Base-by-base conservation (phyloP, 2,888 invertebrate genomes). In the Cheilosia soror region DNA sequence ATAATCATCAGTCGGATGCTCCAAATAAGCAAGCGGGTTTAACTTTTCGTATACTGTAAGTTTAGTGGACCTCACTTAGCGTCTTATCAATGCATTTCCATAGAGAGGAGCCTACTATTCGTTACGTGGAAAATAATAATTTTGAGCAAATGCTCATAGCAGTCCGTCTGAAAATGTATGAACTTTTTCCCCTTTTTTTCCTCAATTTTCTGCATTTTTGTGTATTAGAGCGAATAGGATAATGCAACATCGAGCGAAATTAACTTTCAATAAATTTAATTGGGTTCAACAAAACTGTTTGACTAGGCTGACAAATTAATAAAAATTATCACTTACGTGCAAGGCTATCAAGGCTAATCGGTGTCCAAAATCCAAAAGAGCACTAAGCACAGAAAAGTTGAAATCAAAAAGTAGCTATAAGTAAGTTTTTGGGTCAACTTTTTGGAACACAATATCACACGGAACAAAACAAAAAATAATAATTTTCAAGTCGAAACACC, bases 311-410 rank as follows among this genome's bases (percentile, higher is more conserved):
- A 60, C 42, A 31, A 9, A 37, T 0, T 0, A 37, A 37, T 11
- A 4, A 11, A 9, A 65, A 31, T 65, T 37, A 2, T 25, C 25
- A 72, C 68, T 72, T 73, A 83, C 58, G 13, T 58, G 25, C 9
- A 33, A 65, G 9, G 6, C 40, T 2, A 71, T 60, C 40, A 33
- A 80, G 69, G 80, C 37, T 76, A 49, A 69, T 55, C 44, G 69
- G 13, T 80, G 69, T 29, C 79, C 75, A 71, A 71, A 75, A 69
- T 68, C 20, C 37, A 7, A 72, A 68, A 47, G 7, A 40, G 31
- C 11, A 60, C 37, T 37, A 25, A 44, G 33, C 58, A 71, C 84
- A 47, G 20, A 27, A 49, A 53, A 60, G 40, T 42, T 29, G 2
- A 51, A n/a, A 71, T 49, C 15, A 25, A 51, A 42, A 25, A 37